phyloP scores from a whole-genome alignment of 2,797 vertebrate genomes.

The Gobio occitaniae region DNA sequence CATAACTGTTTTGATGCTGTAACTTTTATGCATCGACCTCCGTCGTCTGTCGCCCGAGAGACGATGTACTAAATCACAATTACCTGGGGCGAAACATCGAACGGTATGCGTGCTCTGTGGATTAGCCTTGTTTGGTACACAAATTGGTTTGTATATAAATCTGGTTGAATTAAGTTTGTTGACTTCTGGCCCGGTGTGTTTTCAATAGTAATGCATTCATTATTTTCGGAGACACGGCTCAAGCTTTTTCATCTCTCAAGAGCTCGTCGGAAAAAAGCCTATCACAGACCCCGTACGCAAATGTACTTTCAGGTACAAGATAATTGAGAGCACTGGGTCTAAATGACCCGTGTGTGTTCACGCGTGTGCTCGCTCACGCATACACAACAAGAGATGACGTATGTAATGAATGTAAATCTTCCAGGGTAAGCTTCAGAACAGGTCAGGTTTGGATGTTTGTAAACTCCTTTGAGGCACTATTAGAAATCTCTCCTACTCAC shows the following conservation, averaged over 20 bases:
- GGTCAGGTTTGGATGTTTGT: neutral
- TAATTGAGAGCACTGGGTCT: slow-evolving; percentile 35
- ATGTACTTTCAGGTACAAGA: slow-evolving; percentile 19
- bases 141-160: slow-evolving; percentile 49
- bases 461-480: slow-evolving; percentile 7
- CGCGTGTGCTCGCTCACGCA: too few relatives aligned
- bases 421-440: neutral
- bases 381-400: neutral
- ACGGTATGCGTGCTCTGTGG: neutral
- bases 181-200: slow-evolving; percentile 41
- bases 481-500: slow-evolving; percentile 1
- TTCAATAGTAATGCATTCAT: slow-evolving; percentile 48
- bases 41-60: neutral
- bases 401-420: slow-evolving; percentile 29
- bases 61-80: slow-evolving; percentile 41
- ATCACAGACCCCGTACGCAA: slow-evolving; percentile 14
- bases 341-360: neutral
- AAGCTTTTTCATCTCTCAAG: slow-evolving; percentile 40
- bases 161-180: slow-evolving; percentile 37
- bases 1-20: slow-evolving; percentile 49
- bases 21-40: slow-evolving; percentile 46
- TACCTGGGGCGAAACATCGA: slow-evolving; percentile 29
- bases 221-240: slow-evolving; percentile 30
- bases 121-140: slow-evolving; percentile 17
- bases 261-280: slow-evolving; percentile 5